Percentiles rank a stretch among this genome's conserved stretches.
These are phyloP conservation scores for Ypsolopha scabrella DNA, from an alignment of 2,888 invertebrate genomes.

Conservation along the genomic window DNA sequence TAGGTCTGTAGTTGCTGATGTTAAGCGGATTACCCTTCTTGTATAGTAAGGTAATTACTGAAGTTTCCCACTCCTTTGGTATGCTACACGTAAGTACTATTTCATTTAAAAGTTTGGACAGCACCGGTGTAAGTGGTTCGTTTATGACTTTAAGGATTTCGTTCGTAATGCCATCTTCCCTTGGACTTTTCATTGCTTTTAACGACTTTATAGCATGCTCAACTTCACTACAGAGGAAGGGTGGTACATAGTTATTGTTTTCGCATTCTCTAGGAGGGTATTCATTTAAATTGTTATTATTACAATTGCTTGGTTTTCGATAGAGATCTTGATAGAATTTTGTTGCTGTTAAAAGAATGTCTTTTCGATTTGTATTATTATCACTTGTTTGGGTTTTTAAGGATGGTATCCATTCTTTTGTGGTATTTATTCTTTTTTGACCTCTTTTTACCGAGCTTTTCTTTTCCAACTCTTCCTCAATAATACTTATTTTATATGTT, in stretches of 20 bases:
- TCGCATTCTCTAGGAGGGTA: too few relatives aligned
- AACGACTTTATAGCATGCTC: background rate
- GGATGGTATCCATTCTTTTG: background rate
- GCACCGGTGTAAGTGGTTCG: conserved; percentile 6
- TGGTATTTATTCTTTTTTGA: background rate
- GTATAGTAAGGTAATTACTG: background rate
- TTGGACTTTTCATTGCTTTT: conserved; percentile 4
- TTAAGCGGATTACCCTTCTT: conserved; percentile 3
- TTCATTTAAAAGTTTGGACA: conserved; percentile 4
- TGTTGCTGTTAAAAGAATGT: background rate
- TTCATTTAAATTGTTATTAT: background rate
- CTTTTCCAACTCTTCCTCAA: background rate
- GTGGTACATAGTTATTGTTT: background rate
- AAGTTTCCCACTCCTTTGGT: background rate
- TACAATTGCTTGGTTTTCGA: background rate
- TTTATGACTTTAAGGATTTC: conserved; percentile 6
- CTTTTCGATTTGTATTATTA: background rate
- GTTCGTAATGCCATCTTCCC: conserved; percentile 6
- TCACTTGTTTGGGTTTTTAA: background rate
- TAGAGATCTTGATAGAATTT: background rate
- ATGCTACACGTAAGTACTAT: background rate
- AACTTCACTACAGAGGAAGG: background rate
- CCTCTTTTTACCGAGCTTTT: background rate
- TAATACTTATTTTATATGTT: background rate
- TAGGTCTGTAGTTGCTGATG: background rate